A percentile compares a stretch with the other conserved stretches of the same genome.
phyloP scores from a whole-genome alignment of 2,888 invertebrate genomes.

The Sinotaia quadrata region DNA sequence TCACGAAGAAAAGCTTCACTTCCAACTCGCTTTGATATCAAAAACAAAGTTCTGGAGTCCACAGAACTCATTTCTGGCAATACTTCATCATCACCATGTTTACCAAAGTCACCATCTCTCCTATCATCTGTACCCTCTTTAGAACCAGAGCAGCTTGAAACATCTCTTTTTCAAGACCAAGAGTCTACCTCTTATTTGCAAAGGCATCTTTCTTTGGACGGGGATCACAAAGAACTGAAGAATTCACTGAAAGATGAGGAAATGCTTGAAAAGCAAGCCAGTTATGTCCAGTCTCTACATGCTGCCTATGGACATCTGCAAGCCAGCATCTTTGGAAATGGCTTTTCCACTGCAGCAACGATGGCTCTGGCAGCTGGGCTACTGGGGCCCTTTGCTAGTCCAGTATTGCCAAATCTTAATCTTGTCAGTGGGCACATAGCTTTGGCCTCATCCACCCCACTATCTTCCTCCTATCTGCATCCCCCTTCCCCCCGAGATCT shows the following conservation, averaged over 20 bases:
- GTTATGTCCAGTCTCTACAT: constrained; percentile 14
- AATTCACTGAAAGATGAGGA: not conserved
- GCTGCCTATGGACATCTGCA: constrained; percentile 12
- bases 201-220: not conserved
- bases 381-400: constrained; percentile 9
- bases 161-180: not conserved
- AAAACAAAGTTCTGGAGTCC: constrained; percentile 20
- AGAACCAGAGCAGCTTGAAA: not conserved
- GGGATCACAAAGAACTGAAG: not conserved
- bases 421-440: constrained; percentile 14
- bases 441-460: not conserved
- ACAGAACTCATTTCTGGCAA: no score
- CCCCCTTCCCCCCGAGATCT: constrained; percentile 5
- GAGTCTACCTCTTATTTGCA: not conserved
- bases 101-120: constrained; percentile 2
- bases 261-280: constrained; percentile 1
- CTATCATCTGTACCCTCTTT: not conserved
- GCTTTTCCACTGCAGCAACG: constrained; percentile 4
- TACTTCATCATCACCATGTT: constrained; percentile 32
- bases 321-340: not conserved
- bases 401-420: not conserved
- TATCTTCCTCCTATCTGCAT: not conserved
- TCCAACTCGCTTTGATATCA: constrained; percentile 36
- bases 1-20: constrained; percentile 50
- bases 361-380: constrained; percentile 16